These are phyloP conservation scores for Zaprionus nigranus DNA, from an alignment of 1,140 invertebrate species.

Conservation along the genomic window DNA sequence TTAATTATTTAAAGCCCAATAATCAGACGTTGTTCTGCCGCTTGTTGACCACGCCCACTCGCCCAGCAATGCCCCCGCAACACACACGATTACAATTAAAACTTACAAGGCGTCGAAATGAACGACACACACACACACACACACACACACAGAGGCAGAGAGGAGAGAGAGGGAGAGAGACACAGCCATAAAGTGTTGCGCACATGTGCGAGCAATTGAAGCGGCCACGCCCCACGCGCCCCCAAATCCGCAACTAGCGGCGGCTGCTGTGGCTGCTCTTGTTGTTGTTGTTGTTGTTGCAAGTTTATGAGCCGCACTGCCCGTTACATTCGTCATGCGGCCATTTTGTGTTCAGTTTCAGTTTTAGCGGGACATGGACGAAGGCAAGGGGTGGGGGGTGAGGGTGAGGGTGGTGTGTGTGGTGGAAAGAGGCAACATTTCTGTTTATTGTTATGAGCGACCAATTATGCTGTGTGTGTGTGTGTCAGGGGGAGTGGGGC, in stretches of 20 bases:
- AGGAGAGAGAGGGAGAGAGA: not conserved
- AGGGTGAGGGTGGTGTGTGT: not conserved
- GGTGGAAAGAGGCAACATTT: slow-evolving; percentile 38
- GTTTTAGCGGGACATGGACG: not conserved
- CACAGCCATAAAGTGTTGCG: not conserved
- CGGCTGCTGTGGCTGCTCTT: slow-evolving; percentile 39
- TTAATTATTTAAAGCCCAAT: slow-evolving; percentile 81
- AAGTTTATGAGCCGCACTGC: slow-evolving; percentile 74
- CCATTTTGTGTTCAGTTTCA: slow-evolving; percentile 44
- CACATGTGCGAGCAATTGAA: slow-evolving; percentile 56
- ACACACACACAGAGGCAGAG: slow-evolving; percentile 6
- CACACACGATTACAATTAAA: slow-evolving; percentile 72
- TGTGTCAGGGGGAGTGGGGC: not conserved
- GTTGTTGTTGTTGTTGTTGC: slow-evolving; percentile 61
- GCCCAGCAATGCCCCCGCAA: slow-evolving; percentile 8
- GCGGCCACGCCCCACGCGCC: slow-evolving; percentile 53
- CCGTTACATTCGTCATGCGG: slow-evolving; percentile 52
- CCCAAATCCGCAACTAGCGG: slow-evolving; percentile 42
- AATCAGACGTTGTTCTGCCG: slow-evolving; percentile 50
- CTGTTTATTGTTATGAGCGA: slow-evolving; percentile 76
- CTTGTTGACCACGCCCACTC: not conserved
- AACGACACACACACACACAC: too few species aligned
- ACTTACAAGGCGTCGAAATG: slow-evolving; percentile 78
- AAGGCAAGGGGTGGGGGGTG: not conserved
- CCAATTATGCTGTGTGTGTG: slow-evolving; percentile 56